A percentile compares a stretch with the other conserved stretches of the same genome.
phyloP scores from a whole-genome alignment of 2,797 vertebrate genomes.

The Apogon hyalosoma region DNA sequence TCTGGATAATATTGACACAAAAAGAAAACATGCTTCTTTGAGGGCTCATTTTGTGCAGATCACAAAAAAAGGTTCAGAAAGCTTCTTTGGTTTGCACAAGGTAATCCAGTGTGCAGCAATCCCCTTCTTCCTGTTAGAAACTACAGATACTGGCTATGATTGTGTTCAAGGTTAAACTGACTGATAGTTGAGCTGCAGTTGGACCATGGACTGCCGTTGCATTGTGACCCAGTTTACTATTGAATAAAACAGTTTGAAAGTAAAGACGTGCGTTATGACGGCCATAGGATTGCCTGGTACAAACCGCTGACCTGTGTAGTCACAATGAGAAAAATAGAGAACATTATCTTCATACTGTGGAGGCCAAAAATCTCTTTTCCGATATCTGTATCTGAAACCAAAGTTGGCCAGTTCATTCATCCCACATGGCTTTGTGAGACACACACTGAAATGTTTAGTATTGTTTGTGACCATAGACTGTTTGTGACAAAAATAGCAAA shows the following conservation, averaged over 20 bases:
- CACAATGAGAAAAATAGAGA: slow-evolving; percentile 11
- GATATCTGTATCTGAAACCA: neutral
- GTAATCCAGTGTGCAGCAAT: slow-evolving; percentile 54
- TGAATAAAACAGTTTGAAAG: neutral
- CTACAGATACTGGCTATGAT: slow-evolving; percentile 31
- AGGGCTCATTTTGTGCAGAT: slow-evolving; percentile 68
- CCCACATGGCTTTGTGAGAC: neutral
- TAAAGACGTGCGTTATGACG: neutral
- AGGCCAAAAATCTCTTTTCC: neutral
- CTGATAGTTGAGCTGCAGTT: slow-evolving; percentile 3
- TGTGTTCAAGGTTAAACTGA: slow-evolving; percentile 10
- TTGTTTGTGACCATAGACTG: slow-evolving; percentile 5
- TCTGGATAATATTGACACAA: slow-evolving; percentile 37
- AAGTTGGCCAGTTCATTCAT: slow-evolving; percentile 1
- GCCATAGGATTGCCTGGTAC: slow-evolving; percentile 7
- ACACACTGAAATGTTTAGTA: slow-evolving; percentile 11
- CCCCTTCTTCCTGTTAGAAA: slow-evolving; percentile 25
- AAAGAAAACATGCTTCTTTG: slow-evolving; percentile 39
- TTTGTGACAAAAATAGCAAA: slow-evolving; percentile 22
- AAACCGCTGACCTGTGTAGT: slow-evolving; percentile 13
- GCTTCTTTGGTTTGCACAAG: slow-evolving; percentile 79
- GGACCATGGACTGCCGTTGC: slow-evolving; percentile 16
- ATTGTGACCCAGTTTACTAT: slow-evolving; percentile 12
- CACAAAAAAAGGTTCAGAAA: slow-evolving; percentile 56
- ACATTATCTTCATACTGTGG: slow-evolving; percentile 1